Evolutionary conservation across 2,797 vertebrate species (phyloP), one percentile per base, ranked within the genome.

Genomic region (Myiotriccus ornatus): DNA sequence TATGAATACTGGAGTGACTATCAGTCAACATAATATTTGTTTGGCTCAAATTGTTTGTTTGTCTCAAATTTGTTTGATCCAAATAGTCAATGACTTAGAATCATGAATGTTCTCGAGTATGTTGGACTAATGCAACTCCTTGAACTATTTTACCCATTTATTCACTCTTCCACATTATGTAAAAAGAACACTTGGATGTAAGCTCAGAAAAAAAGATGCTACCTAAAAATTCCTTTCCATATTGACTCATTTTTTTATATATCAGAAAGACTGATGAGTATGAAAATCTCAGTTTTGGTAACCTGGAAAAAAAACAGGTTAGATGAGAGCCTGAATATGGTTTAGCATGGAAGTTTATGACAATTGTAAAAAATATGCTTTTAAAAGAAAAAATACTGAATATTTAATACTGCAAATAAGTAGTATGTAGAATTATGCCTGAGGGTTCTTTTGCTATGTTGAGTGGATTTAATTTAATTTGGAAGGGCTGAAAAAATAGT

Each of bases 361-460:
- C 67, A 87, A 92, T 93, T 93, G 70, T 90, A 93, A 95, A 96
- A 94, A 95, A 95, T 87, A 90, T 21, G 95, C 96, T 97, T 96
- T 97, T 94, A 95, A 81, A 94, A 95, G 62, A 89, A 90, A 96
- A 94, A 96, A 94, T 57, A 89, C 86, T 97, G 87, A 95, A 97
- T 98, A 97, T 97, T 97, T 97, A 95, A 97, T 97, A 90, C 35
- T 49, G 75, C 37, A 96, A 96, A 96, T 96, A 96, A 96, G 87
- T 89, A 94, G 89, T 96, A 95, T 92, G 93, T 95, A 96, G 94
- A 90, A 95, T 95, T 96, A 94, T 84, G 96, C 97, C 96, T 78
- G 75, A 97, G 97, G 97, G 87, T 15, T 95, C 60, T 93, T 83
- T 90, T 92, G 84, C 95, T 88, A 74, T 87, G 87, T 93, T 93